phyloP scores from a whole-genome alignment of 2,113 vertebrate genomes.

The Boulengeromyrus knoepffleri region DNA sequence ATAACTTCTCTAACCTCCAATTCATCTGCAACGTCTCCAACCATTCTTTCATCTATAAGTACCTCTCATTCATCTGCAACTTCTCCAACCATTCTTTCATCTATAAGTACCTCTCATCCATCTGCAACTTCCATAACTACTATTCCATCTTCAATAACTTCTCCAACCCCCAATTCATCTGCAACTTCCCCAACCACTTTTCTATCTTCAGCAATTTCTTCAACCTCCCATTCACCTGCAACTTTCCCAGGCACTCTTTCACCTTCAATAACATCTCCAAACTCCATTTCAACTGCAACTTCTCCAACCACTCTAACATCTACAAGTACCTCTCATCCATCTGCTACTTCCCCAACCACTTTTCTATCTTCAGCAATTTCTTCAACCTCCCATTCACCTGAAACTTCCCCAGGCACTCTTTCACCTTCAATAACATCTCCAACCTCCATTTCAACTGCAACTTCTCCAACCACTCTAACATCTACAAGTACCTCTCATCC shows the following conservation, averaged over 20 bases:
- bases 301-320: too few species aligned
- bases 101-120: background rate
- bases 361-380: too few species aligned
- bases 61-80: background rate
- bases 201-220: fast-evolving
- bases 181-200: too few species aligned
- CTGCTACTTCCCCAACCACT: too few species aligned
- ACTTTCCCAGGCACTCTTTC: too few species aligned
- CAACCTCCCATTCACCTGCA: background rate
- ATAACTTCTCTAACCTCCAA: background rate
- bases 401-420: too few species aligned
- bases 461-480: background rate
- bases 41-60: background rate
- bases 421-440: too few species aligned
- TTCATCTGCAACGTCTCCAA: background rate
- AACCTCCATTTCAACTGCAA: too few species aligned
- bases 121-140: background rate
- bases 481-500: background rate
- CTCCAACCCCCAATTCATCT: background rate
- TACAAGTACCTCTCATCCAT: background rate
- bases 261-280: background rate
- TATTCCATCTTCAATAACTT: too few species aligned
- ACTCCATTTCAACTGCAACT: background rate
- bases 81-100: background rate
- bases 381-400: too few species aligned